phyloP scores from a whole-genome alignment of 2,888 invertebrate genomes.

The Cheilosia urbana region DNA sequence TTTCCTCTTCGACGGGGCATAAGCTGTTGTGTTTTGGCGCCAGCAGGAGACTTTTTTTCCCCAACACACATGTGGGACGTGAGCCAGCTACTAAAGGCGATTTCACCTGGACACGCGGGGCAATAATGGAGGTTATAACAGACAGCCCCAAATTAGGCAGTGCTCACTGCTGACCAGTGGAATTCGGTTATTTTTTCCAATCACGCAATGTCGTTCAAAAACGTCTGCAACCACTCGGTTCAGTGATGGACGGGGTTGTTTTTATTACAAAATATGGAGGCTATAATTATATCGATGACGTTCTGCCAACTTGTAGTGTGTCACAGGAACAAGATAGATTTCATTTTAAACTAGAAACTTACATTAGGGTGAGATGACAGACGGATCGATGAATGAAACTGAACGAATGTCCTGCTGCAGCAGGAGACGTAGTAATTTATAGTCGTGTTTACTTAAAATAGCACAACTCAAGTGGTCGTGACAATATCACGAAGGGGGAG shows the following conservation, averaged over 20 bases:
- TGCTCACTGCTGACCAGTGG: constrained; percentile 12
- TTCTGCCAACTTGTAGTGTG: background rate
- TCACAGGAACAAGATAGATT: background rate
- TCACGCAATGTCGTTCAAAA: constrained; percentile 54
- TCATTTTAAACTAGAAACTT: background rate
- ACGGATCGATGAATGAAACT: constrained; percentile 10
- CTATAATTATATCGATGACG: constrained; percentile 10
- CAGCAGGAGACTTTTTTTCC: background rate
- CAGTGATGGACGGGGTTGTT: background rate
- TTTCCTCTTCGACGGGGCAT: constrained; percentile 25
- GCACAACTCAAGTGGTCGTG: constrained; percentile 49
- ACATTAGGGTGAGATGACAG: background rate
- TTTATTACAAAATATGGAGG: background rate
- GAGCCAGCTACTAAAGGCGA: background rate
- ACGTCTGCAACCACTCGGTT: constrained; percentile 12
- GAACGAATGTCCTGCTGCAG: background rate
- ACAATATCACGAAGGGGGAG: constrained; percentile 34
- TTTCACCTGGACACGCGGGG: constrained; percentile 31
- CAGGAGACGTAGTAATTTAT: constrained; percentile 55
- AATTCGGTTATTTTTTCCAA: constrained; percentile 43
- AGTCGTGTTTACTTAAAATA: constrained; percentile 70
- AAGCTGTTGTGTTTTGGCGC: constrained; percentile 10
- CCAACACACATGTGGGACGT: background rate
- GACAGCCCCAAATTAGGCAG: constrained; percentile 32
- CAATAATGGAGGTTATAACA: constrained; percentile 24